Conservation (phyloP, 2,888 invertebrate species). For the Poecilus cupreus region DNA sequence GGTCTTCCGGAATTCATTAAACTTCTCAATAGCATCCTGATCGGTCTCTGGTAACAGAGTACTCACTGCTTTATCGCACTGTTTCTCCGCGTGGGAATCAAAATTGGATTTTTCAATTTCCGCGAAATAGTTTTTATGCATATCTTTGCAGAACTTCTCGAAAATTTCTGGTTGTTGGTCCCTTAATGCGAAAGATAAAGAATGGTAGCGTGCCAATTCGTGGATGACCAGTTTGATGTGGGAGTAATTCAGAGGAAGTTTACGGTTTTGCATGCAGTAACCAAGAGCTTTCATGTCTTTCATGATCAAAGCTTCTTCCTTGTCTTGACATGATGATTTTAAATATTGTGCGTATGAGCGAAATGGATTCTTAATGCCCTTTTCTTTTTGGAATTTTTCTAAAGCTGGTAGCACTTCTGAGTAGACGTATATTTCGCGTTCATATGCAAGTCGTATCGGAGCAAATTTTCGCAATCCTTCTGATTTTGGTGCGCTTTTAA, state of each 20-base stretch:
- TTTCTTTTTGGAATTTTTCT: slow-evolving; percentile 63
- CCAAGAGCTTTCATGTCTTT: slow-evolving; percentile 64
- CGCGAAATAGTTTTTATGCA: slow-evolving; percentile 61
- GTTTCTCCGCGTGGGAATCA: background rate
- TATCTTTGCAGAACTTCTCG: slow-evolving; percentile 60
- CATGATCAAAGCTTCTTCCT: slow-evolving; percentile 65
- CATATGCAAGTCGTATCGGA: slow-evolving; percentile 63
- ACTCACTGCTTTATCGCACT: slow-evolving; percentile 55
- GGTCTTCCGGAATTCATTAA: slow-evolving; percentile 57
- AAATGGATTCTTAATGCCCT: slow-evolving; percentile 60
- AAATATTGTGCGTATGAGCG: slow-evolving; percentile 60
- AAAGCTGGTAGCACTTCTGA: slow-evolving; percentile 65
- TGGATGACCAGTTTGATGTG: slow-evolving; percentile 65
- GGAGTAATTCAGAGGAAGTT: slow-evolving; percentile 64
- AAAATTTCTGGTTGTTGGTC: slow-evolving; percentile 65
- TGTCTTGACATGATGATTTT: slow-evolving; percentile 58
- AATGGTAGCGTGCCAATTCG: slow-evolving; percentile 67
- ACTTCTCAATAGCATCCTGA: slow-evolving; percentile 55
- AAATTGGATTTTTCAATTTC: background rate
- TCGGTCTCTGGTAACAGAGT: slow-evolving; percentile 58
- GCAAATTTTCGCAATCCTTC: slow-evolving; percentile 62
- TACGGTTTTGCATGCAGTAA: slow-evolving; percentile 63
- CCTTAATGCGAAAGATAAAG: slow-evolving; percentile 66
- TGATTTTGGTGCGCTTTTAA: slow-evolving; percentile 65
- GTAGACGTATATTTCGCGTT: slow-evolving; percentile 66